Evolutionary conservation across 2,888 invertebrate species (phyloP).

Genomic region (Lobophora halterata): DNA sequence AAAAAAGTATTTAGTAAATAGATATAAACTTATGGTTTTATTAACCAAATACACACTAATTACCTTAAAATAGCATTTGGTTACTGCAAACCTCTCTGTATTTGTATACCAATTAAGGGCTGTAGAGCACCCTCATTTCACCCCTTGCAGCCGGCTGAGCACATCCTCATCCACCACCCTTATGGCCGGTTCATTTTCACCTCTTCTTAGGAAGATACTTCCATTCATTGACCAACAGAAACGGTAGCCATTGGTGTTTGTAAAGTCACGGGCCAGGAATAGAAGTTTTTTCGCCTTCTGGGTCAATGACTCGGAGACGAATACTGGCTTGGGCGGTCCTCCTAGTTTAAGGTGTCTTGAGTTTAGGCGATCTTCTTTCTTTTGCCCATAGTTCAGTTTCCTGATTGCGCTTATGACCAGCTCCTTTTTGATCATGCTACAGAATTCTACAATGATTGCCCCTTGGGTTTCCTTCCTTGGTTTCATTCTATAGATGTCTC

Average conservation of each 20-base stretch:
- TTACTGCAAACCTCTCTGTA: too few relatives aligned
- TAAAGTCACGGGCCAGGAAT: neutral
- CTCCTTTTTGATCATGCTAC: neutral
- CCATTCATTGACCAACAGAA: neutral
- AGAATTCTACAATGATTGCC: neutral
- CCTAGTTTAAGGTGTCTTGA: neutral
- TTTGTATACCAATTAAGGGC: too few relatives aligned
- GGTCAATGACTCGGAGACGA: neutral
- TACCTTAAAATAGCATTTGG: too few relatives aligned
- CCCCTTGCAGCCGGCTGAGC: too few relatives aligned
- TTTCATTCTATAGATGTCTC: neutral
- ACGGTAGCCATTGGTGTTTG: neutral
- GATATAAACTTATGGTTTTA: too few relatives aligned
- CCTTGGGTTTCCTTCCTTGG: neutral
- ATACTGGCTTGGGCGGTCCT: neutral
- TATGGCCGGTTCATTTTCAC: too few relatives aligned
- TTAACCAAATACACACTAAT: too few relatives aligned
- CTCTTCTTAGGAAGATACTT: too few relatives aligned
- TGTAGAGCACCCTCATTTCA: too few relatives aligned
- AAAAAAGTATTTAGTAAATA: too few relatives aligned
- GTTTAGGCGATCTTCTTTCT: neutral
- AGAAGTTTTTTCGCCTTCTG: neutral
- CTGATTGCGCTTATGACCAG: neutral
- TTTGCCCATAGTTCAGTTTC: neutral
- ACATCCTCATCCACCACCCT: too few relatives aligned